Evolutionary conservation across 2,113 vertebrate genomes (phyloP).

Genomic region (Gymnorhina tibicen): DNA sequence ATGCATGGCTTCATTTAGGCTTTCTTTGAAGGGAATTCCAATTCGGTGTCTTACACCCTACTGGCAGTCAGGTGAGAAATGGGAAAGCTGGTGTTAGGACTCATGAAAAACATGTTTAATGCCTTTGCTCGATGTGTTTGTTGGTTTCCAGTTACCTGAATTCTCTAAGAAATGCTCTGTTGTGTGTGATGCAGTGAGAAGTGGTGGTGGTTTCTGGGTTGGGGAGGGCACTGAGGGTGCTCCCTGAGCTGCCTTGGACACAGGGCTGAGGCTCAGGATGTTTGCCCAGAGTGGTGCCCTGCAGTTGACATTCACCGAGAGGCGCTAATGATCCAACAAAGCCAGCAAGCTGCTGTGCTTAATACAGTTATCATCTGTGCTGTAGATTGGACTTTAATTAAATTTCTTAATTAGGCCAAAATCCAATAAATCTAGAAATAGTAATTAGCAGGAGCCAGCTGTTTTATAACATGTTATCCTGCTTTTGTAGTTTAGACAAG

Average conservation of each 20-base stretch:
- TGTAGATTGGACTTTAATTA: not conserved
- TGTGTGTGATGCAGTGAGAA: not conserved
- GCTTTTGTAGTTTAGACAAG: not conserved
- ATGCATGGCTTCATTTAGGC: not conserved
- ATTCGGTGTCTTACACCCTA: not conserved
- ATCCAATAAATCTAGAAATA: not conserved
- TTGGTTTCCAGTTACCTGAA: not conserved
- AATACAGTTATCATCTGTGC: not conserved
- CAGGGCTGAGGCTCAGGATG: not conserved
- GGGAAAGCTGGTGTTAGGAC: not conserved
- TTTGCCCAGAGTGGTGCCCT: not conserved
- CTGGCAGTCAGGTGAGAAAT: not conserved
- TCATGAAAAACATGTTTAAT: not conserved
- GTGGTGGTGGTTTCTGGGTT: not conserved
- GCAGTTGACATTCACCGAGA: not conserved
- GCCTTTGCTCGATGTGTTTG: not conserved
- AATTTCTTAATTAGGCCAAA: not conserved
- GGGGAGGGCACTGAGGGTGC: not conserved
- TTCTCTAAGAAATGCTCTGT: not conserved
- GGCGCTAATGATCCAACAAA: not conserved
- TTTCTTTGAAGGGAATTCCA: not conserved
- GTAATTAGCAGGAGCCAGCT: not conserved
- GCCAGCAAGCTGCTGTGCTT: not conserved
- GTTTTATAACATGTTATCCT: not conserved
- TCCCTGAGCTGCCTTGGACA: not conserved